These are phyloP conservation scores for Noctilio leporinus DNA, from an alignment of 2,113 vertebrate genomes.

Conservation along the genomic window DNA sequence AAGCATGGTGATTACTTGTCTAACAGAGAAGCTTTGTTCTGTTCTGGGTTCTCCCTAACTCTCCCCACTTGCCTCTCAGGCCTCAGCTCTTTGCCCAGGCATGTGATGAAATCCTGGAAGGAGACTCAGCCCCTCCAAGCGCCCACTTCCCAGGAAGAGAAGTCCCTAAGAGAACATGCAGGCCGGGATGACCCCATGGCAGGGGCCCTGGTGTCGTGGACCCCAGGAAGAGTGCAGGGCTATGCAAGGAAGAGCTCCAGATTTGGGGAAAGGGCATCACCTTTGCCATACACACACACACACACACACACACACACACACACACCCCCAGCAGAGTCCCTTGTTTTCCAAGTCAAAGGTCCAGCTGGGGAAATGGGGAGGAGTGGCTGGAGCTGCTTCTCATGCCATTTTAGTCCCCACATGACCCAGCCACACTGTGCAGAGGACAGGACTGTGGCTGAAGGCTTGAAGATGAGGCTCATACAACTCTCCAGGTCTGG, in stretches of 20 bases:
- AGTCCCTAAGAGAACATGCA: background rate
- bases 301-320: background rate
- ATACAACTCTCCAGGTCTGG: background rate
- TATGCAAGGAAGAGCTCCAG: background rate
- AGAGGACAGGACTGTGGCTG: no score
- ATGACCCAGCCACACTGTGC: background rate
- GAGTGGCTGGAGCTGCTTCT: background rate
- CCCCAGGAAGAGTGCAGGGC: background rate
- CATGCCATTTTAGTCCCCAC: no score
- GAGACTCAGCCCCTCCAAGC: background rate
- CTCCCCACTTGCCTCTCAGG: background rate
- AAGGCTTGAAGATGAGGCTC: background rate
- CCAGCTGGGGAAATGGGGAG: background rate
- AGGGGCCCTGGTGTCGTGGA: background rate
- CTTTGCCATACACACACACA: background rate
- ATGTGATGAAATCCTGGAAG: background rate
- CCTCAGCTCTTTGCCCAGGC: background rate
- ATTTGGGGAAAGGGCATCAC: background rate
- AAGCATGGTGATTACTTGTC: background rate
- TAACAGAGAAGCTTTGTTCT: background rate
- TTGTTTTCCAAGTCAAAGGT: background rate
- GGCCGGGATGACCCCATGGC: background rate
- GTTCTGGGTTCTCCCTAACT: background rate
- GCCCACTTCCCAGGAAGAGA: background rate
- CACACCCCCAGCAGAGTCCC: background rate